phyloP scores from a whole-genome alignment of 2,797 vertebrate genomes.

The Micromesistius poutassou region DNA sequence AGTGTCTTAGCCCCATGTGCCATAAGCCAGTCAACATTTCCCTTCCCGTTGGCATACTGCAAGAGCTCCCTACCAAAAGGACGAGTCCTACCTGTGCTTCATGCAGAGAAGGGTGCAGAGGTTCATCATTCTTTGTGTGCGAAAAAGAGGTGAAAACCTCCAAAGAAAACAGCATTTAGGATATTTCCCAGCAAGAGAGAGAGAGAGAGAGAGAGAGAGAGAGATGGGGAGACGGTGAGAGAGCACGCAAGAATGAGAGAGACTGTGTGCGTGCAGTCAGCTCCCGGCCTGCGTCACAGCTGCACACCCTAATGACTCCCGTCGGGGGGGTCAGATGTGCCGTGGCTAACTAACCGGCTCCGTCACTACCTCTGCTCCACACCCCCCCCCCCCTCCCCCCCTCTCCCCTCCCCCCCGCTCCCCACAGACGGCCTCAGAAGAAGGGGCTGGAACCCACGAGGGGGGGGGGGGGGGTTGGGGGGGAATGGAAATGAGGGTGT shows the following conservation, averaged over 20 bases:
- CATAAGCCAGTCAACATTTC: background rate
- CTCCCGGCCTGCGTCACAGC: constrained; percentile 50
- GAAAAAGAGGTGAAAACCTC: constrained; percentile 69
- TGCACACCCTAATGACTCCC: constrained; percentile 79
- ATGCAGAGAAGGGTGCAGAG: constrained; percentile 95
- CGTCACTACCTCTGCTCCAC: constrained; percentile 52
- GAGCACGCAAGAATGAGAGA: constrained; percentile 10
- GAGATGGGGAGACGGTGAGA: constrained; percentile 6
- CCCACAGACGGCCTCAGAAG: background rate
- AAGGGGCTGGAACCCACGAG: background rate
- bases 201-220: background rate
- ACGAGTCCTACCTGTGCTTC: constrained; percentile 90
- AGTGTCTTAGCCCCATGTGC: background rate
- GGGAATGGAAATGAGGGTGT: constrained; percentile 49
- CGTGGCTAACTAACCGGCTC: constrained; percentile 80
- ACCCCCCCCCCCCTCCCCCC: background rate
- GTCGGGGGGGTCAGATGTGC: constrained; percentile 73
- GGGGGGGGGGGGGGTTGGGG: background rate
- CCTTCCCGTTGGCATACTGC: background rate
- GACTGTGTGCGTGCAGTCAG: constrained; percentile 28
- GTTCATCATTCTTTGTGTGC: constrained; percentile 82
- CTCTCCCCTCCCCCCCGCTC: background rate
- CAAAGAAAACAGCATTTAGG: constrained; percentile 69
- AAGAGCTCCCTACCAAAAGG: constrained; percentile 14
- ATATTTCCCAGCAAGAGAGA: constrained; percentile 44